A percentile compares a stretch with the other conserved stretches of the same genome.
Conservation (phyloP, 2,113 vertebrate genomes). For the Scomber japonicus region DNA sequence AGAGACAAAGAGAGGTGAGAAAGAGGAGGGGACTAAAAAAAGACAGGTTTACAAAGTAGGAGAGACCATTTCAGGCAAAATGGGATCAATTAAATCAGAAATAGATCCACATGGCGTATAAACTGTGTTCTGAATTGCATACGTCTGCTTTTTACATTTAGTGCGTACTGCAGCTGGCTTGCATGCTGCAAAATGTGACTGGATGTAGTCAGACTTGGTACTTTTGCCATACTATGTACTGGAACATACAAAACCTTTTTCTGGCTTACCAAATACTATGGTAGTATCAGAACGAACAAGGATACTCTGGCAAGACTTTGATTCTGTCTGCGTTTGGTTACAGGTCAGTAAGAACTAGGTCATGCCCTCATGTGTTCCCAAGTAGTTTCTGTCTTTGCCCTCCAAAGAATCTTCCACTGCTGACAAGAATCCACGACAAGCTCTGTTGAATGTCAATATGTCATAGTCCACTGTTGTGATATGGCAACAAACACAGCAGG, state of each 20-base stretch:
- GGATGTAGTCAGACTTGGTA: too few species aligned
- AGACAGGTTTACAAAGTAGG: conserved; percentile 7
- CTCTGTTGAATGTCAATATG: conserved; percentile 79
- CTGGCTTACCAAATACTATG: too few species aligned
- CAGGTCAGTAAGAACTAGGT: background rate
- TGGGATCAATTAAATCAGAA: background rate
- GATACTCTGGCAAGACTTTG: background rate
- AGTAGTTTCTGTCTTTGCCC: conserved; percentile 27
- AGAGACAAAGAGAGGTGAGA: conserved; percentile 6
- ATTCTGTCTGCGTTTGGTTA: background rate
- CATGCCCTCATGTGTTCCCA: background rate
- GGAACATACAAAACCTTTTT: too few species aligned
- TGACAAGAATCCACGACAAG: conserved; percentile 40
- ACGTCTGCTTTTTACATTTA: too few species aligned
- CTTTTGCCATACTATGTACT: too few species aligned
- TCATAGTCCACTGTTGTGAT: conserved; percentile 57
- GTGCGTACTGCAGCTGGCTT: too few species aligned
- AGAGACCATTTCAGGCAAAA: background rate
- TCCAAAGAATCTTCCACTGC: conserved; percentile 61
- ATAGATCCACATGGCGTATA: background rate
- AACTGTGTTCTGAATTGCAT: too few species aligned
- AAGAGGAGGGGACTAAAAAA: conserved; percentile 8
- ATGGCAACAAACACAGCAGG: conserved; percentile 75
- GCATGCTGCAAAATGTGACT: too few species aligned
- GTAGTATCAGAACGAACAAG: background rate